Evolutionary conservation across 2,797 vertebrate genomes (phyloP).

Genomic region (Poecile montanus): DNA sequence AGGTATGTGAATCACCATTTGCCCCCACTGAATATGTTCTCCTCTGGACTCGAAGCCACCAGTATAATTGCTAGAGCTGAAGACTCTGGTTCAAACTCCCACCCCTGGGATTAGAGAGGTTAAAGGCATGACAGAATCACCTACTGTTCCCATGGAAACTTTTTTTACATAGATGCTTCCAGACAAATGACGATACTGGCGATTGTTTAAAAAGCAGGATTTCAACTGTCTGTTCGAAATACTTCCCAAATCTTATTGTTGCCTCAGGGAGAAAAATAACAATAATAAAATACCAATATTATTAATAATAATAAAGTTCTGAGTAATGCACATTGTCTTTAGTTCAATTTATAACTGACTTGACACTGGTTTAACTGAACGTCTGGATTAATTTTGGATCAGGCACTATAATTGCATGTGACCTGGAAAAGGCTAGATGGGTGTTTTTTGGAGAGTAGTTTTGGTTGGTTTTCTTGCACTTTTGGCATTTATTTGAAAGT

Average conservation of each 20-base stretch:
- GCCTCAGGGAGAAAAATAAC: not conserved
- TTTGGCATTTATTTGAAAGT: not conserved
- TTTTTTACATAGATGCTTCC: slow-evolving; percentile 18
- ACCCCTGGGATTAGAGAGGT: not conserved
- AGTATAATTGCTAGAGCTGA: not conserved
- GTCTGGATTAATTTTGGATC: not conserved
- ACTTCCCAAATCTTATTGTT: not conserved
- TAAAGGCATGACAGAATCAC: not conserved
- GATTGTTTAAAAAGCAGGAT: slow-evolving; percentile 5
- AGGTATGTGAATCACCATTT: not conserved
- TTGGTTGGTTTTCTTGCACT: not conserved
- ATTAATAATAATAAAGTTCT: not conserved
- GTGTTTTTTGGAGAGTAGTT: not conserved
- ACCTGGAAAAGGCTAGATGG: not conserved
- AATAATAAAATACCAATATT: not conserved
- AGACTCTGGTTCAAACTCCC: not conserved
- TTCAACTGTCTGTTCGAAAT: slow-evolving; percentile 11
- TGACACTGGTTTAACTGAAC: not conserved
- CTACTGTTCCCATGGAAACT: slow-evolving; percentile 54
- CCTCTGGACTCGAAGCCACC: not conserved
- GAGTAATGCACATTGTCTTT: not conserved
- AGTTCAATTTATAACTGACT: not conserved
- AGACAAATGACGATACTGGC: slow-evolving; percentile 14
- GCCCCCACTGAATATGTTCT: not conserved
- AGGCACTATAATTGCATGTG: not conserved